Conservation (phyloP, 1,140 invertebrate species). For the Pantala flavescens region DNA sequence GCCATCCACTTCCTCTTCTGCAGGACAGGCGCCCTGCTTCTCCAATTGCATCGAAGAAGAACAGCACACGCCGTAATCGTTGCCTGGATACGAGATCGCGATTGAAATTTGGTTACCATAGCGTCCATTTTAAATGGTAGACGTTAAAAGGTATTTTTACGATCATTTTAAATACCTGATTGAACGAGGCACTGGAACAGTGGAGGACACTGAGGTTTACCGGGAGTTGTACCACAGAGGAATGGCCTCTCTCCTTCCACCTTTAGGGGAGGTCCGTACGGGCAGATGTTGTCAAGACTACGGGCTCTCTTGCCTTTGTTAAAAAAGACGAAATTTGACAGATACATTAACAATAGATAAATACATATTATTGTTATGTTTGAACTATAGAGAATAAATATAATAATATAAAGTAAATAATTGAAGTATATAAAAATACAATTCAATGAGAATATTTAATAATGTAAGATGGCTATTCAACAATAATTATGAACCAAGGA, state of each 20-base stretch:
- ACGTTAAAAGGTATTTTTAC: too few relatives aligned
- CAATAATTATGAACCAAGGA: too few relatives aligned
- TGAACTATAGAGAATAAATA: too few relatives aligned
- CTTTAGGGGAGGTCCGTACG: conserved; percentile 64
- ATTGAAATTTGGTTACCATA: too few relatives aligned
- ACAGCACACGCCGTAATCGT: conserved; percentile 80
- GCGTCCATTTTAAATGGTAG: too few relatives aligned
- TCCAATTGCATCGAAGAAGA: conserved; percentile 61
- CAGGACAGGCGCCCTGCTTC: conserved; percentile 63
- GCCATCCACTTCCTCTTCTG: conserved; percentile 40
- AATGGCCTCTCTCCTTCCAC: conserved; percentile 67
- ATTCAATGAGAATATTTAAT: too few relatives aligned
- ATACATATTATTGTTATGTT: too few relatives aligned
- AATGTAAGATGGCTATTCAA: too few relatives aligned
- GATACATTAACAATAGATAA: too few relatives aligned
- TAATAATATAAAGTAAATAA: too few relatives aligned
- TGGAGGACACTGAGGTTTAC: conserved; percentile 70
- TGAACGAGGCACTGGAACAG: conserved; percentile 69
- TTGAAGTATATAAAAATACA: too few relatives aligned
- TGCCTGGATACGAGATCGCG: conserved; percentile 40
- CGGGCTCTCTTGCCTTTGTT: conserved; percentile 54
- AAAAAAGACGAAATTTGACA: conserved; percentile 16
- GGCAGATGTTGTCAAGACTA: conserved; percentile 63
- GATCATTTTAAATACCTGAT: too few relatives aligned
- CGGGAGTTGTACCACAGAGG: conserved; percentile 65